phyloP scores from a whole-genome alignment of 2,797 vertebrate species.

The Pseudochromis fuscus region DNA sequence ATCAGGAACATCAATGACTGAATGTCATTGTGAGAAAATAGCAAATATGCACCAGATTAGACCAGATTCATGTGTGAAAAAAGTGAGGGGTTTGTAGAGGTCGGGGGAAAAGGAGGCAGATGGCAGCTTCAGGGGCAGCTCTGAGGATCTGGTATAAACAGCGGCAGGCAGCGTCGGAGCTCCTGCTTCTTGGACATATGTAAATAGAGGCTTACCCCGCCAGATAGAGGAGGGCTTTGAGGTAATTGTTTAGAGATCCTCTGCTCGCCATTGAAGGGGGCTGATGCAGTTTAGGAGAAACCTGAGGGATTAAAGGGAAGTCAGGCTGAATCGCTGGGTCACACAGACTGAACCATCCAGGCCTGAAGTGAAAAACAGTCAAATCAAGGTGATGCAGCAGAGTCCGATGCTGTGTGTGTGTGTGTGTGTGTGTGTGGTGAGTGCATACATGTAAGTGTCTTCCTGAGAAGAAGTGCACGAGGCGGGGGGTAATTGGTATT shows the following conservation, averaged over 20 bases:
- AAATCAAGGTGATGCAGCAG: slow-evolving; percentile 52
- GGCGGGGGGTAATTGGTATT: slow-evolving; percentile 75
- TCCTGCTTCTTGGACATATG: slow-evolving; percentile 72
- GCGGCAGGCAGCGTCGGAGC: slow-evolving; percentile 34
- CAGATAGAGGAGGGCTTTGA: slow-evolving; percentile 69
- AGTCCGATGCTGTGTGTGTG: slow-evolving; percentile 13
- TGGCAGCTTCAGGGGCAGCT: slow-evolving; percentile 38
- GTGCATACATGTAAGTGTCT: slow-evolving; percentile 46
- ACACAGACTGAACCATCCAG: slow-evolving; percentile 55
- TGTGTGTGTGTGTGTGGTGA: neutral
- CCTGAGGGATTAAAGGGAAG: slow-evolving; percentile 72
- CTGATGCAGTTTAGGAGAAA: slow-evolving; percentile 62
- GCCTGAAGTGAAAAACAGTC: slow-evolving; percentile 52
- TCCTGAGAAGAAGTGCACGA: slow-evolving; percentile 47
- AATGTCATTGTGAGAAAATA: slow-evolving; percentile 11
- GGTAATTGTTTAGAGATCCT: slow-evolving; percentile 78
- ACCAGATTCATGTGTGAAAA: slow-evolving; percentile 4
- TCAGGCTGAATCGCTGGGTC: slow-evolving; percentile 54
- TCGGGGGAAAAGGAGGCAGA: slow-evolving; percentile 23
- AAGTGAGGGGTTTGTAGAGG: slow-evolving; percentile 28
- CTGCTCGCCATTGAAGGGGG: slow-evolving; percentile 48
- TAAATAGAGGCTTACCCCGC: slow-evolving; percentile 78
- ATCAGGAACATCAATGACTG: slow-evolving; percentile 9
- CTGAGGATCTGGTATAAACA: slow-evolving; percentile 59
- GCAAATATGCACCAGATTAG: slow-evolving; percentile 1